Evolutionary conservation across 2,888 invertebrate genomes (phyloP).

Genomic region (Arge pagana): DNA sequence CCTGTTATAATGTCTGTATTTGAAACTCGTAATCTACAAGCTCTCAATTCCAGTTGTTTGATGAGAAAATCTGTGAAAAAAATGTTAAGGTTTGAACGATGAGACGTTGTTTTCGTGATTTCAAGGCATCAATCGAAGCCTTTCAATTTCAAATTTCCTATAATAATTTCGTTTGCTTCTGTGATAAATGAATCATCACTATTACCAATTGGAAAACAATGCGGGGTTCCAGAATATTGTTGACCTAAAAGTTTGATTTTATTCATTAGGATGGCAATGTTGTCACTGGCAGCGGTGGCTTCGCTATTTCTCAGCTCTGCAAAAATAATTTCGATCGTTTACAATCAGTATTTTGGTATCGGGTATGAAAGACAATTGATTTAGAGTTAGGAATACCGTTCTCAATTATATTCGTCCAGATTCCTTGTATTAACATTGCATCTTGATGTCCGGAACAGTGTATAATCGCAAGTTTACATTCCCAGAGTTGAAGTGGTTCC

Average conservation of each 20-base stretch:
- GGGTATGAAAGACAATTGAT: background rate
- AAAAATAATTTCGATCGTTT: slow-evolving; percentile 27
- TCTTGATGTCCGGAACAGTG: slow-evolving; percentile 95
- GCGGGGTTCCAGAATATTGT: slow-evolving; percentile 79
- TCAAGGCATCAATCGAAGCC: background rate
- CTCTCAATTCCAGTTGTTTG: slow-evolving; percentile 76
- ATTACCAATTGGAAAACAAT: slow-evolving; percentile 86
- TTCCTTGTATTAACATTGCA: slow-evolving; percentile 81
- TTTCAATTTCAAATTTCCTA: slow-evolving; percentile 2
- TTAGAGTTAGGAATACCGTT: slow-evolving; percentile 56
- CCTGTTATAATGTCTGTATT: slow-evolving; percentile 78
- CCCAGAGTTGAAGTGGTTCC: slow-evolving; percentile 86
- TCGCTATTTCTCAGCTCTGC: slow-evolving; percentile 63
- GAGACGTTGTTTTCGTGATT: background rate
- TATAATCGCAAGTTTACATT: slow-evolving; percentile 92
- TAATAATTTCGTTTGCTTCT: slow-evolving; percentile 3
- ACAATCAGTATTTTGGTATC: background rate
- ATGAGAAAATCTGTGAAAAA: slow-evolving; percentile 72
- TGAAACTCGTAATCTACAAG: slow-evolving; percentile 73
- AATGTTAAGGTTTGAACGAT: slow-evolving; percentile 13
- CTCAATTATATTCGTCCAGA: slow-evolving; percentile 86
- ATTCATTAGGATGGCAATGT: slow-evolving; percentile 70
- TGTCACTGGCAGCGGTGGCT: slow-evolving; percentile 62
- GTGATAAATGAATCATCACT: slow-evolving; percentile 26
- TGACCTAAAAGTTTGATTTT: slow-evolving; percentile 79